These are phyloP conservation scores for Ephestia elutella DNA, from an alignment of 1,140 invertebrate species.

Conservation along the genomic window DNA sequence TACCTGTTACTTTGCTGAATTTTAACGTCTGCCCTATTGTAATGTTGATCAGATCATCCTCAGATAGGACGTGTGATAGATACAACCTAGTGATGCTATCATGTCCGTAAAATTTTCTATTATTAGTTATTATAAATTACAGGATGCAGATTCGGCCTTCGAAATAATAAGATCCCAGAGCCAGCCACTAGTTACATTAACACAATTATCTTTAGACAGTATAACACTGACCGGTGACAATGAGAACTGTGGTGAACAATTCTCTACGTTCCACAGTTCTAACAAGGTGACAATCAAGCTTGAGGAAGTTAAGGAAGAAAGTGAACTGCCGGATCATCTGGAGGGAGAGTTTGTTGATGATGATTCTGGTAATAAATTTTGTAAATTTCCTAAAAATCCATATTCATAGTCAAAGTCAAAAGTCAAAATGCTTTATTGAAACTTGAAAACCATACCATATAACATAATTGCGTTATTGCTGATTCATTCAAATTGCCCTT, in stretches of 20 bases:
- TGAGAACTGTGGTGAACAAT: background rate
- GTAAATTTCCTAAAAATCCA: too few species aligned
- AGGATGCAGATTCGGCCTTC: conserved; percentile 1
- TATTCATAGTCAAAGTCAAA: too few species aligned
- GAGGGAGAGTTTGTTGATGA: conserved; percentile 31
- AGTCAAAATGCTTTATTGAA: too few species aligned
- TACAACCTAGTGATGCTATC: too few species aligned
- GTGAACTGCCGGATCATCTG: conserved; percentile 14
- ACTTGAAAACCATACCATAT: too few species aligned
- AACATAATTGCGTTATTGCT: too few species aligned
- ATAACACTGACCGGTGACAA: conserved; percentile 12
- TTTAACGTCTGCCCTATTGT: too few species aligned
- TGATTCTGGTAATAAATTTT: conserved; percentile 18
- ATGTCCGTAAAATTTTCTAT: too few species aligned
- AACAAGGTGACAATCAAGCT: conserved; percentile 21
- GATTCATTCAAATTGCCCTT: too few species aligned
- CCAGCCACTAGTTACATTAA: background rate
- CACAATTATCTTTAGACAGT: conserved; percentile 11
- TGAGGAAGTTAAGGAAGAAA: conserved; percentile 36
- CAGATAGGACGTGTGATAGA: too few species aligned
- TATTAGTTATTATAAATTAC: background rate
- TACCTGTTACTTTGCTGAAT: too few species aligned
- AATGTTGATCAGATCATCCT: too few species aligned
- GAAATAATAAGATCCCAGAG: conserved; percentile 4
- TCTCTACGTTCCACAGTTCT: conserved; percentile 6